Evolutionary conservation across 2,888 invertebrate genomes (phyloP), one percentile per base, ranked within the genome.

Genomic region (Epistrophe eligans): DNA sequence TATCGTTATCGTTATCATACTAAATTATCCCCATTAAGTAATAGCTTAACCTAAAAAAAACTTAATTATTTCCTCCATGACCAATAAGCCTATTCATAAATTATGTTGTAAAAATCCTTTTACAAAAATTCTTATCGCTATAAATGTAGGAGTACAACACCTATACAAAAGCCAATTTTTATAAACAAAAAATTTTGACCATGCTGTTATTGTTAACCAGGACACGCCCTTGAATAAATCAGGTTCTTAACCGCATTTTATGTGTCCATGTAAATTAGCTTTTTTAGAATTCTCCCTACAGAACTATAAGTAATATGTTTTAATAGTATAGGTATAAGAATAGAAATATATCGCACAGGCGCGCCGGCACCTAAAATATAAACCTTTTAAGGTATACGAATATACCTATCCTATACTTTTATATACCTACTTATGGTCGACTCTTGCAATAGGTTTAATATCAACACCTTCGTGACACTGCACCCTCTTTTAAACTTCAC

Each of bases 391-490:
- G 2, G n/a, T n/a, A n/a, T n/a, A n/a, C n/a, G n/a, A 24, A 3
- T 24, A 24, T 24, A 24, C 24, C 24, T 24, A n/a, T n/a, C n/a
- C n/a, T n/a, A n/a, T n/a, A 24, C 24, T 3, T 24, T 24, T 3
- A 24, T 60, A 55, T 58, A 35, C 9, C n/a, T 57, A n/a, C n/a
- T 15, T 38, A 58, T 58, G 17, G 28, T 57, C 15, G 32, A 57
- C 4, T 43, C 5, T 24, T 43, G 2, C 11, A 48, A 55, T 55
- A 28, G 38, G 11, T 32, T 17, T 85, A 82, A 76, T 71, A 87
- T 87, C 76, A 87, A 79, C 87, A 87, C 82, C 76, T 87, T 83
- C 79, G 83, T 83, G 87, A 83, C 79, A 83, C 83, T 79, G 79
- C 76, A 74, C 83, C 83, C 79, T 79, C 71, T 76, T 87, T 82